Evolutionary conservation across 2,797 vertebrate genomes (phyloP), one percentile per base, ranked within the genome.

Genomic region (Pangasius mekongensis): DNA sequence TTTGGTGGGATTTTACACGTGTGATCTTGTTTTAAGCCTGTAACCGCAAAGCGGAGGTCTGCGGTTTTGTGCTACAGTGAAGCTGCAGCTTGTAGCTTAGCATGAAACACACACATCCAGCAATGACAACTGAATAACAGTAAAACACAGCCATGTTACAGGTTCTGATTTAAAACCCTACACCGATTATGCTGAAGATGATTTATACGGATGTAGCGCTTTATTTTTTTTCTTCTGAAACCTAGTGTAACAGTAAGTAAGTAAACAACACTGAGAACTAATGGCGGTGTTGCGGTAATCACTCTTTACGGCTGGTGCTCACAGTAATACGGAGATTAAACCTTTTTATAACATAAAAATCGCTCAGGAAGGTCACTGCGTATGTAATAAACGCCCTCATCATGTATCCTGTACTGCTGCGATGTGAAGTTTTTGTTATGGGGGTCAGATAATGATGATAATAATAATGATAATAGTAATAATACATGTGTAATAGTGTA

Each of bases 21-120:
- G 88, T 80, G 91, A 86, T 91, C 87, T 76, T 66, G 60, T 20
- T 88, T 82, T 87, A 56, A 88, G n/a, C 88, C 71, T 66, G 56
- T 74, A 77, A 89, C 87, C 84, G 86, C 87, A 89, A 47, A 71
- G 90, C 86, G 56, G 58, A 83, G 86, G 71, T 87, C 86, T 89
- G 90, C 66, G 85, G 90, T 89, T 91, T 89, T 13, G 49, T 77
- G 30, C 47, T 67, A 0, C n/a, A 16, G 47, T 54, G 18, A 24
- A 84, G 47, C 47, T 76, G 9, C 64, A 43, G 78, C 47, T 83
- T 18, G 43, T 3, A 13, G 66, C 27, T 87, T 89, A 30, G 69
- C 62, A 49, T 69, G 54, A 77, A 83, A 39, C 60, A 36, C n/a
- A 39, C 78, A 52, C 47, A 47, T 20, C 24, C 64, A 14, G 69